Conservation (phyloP, 2,888 invertebrate genomes). For the Willowsia nigromaculata region DNA sequence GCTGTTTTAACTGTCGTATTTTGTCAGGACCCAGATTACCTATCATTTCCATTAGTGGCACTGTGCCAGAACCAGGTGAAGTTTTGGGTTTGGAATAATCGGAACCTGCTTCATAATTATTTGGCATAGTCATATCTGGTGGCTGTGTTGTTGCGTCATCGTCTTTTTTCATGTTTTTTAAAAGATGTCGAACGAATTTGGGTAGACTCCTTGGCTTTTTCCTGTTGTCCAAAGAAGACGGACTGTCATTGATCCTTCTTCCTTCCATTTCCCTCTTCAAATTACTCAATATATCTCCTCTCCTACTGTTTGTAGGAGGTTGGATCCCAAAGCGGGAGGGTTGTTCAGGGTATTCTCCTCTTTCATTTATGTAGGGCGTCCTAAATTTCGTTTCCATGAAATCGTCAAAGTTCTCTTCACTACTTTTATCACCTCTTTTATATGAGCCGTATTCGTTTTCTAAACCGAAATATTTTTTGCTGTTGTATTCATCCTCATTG, state of each 20-base stretch:
- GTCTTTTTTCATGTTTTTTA: background rate
- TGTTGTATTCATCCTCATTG: background rate
- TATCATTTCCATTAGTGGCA: slow-evolving; percentile 17
- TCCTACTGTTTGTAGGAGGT: background rate
- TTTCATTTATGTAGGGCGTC: background rate
- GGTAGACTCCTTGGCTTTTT: background rate
- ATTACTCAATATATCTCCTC: background rate
- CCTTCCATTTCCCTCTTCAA: background rate
- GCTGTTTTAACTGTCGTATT: slow-evolving; percentile 10
- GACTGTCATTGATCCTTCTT: background rate
- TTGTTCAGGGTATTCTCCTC: background rate
- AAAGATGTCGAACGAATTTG: background rate
- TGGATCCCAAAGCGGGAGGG: background rate
- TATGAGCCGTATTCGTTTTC: background rate
- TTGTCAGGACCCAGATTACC: slow-evolving; percentile 7
- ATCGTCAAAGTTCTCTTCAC: background rate
- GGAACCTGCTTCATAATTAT: background rate
- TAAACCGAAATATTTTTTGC: background rate
- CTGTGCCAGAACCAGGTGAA: no score
- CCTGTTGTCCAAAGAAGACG: background rate
- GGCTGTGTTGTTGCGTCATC: background rate
- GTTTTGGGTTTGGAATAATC: background rate
- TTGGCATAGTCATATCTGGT: background rate
- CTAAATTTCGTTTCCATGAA: background rate
- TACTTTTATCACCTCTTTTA: background rate